Percentiles rank a stretch among this genome's conserved stretches.
Evolutionary conservation across 2,888 invertebrate genomes (phyloP).

Genomic region (Drosophila pseudotalamancana): DNA sequence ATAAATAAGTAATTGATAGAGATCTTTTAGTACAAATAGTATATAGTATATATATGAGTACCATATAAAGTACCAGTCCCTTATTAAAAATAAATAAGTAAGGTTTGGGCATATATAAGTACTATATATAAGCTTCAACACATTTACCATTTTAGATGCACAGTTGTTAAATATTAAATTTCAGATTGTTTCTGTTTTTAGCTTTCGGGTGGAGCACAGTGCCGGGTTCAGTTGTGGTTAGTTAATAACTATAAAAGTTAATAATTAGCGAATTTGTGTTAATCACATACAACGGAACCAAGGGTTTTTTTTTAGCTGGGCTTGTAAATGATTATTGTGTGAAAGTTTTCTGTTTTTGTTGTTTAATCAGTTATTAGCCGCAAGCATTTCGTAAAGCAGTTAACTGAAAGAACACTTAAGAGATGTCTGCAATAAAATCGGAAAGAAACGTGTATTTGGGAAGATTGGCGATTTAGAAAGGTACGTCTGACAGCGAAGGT

Average conservation of each 20-base stretch:
- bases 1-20: too few species aligned
- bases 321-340: constrained; percentile 49
- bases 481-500: constrained; percentile 1
- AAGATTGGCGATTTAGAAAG: constrained; percentile 23
- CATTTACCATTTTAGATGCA: too few species aligned
- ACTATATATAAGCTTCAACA: constrained; percentile 4
- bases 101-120: too few species aligned
- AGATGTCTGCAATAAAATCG: constrained; percentile 7
- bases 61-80: constrained; percentile 12
- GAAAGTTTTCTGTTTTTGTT: constrained; percentile 49
- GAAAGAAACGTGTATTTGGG: background rate
- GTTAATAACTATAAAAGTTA: too few species aligned
- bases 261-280: constrained; percentile 74
- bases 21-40: too few species aligned
- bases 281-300: constrained; percentile 54
- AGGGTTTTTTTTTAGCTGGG: constrained; percentile 15
- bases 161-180: constrained; percentile 46
- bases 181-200: constrained; percentile 27
- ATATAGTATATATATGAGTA: constrained; percentile 13
- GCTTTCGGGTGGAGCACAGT: constrained; percentile 16
- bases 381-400: constrained; percentile 50
- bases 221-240: constrained; percentile 14
- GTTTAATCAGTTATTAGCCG: constrained; percentile 66
- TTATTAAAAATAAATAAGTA: too few species aligned
- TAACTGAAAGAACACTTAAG: constrained; percentile 23